Percentiles rank a stretch among this genome's conserved stretches.
These are phyloP conservation scores for Rhynchomys soricoides DNA, from an alignment of 2,113 vertebrate genomes.

Conservation along the genomic window DNA sequence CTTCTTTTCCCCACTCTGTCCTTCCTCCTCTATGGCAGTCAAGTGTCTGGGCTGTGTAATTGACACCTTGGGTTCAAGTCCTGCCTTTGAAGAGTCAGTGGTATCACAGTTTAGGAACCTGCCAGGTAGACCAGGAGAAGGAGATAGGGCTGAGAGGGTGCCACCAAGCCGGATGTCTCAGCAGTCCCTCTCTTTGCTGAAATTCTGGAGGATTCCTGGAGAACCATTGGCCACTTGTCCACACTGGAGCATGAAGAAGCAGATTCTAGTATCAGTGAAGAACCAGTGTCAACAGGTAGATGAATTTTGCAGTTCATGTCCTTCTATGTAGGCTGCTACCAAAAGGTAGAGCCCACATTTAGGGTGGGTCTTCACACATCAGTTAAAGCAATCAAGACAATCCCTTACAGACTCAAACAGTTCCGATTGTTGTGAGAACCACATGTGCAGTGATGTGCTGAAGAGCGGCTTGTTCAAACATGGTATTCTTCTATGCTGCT, in stretches of 20 bases:
- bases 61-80: not conserved
- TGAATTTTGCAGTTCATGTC: no score
- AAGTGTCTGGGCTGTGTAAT: not conserved
- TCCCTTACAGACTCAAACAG: not conserved
- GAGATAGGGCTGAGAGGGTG: not conserved
- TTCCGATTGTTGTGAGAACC: not conserved
- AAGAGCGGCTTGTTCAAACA: not conserved
- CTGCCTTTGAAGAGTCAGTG: not conserved
- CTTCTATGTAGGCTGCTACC: not conserved
- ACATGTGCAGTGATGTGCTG: rapidly evolving
- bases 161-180: not conserved
- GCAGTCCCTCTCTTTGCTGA: not conserved
- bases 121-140: not conserved
- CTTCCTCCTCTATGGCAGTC: not conserved
- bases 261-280: not conserved
- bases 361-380: not conserved
- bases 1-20: not conserved
- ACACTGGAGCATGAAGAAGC: not conserved
- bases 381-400: not conserved
- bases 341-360: not conserved
- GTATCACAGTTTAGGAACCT: not conserved
- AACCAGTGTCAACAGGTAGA: not conserved
- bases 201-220: not conserved
- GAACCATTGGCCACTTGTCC: no score
- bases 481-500: not conserved